Percentiles rank a stretch among this genome's conserved stretches.
Evolutionary conservation across 2,797 vertebrate genomes (phyloP).

Genomic region (Neopelma chrysocephalum): DNA sequence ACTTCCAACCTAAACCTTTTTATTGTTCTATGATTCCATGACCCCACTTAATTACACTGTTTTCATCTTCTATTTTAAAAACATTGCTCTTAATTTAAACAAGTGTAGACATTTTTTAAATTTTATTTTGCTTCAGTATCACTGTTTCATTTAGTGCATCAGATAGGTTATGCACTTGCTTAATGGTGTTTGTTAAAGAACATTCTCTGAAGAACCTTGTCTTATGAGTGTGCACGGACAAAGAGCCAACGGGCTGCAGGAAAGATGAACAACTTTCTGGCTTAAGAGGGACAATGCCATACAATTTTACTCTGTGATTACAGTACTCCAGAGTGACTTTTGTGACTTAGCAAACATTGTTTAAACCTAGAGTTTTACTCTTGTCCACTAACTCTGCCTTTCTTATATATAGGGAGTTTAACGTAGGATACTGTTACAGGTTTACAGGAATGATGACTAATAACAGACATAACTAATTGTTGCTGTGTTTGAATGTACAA

Average conservation of each 20-base stretch:
- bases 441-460: background rate
- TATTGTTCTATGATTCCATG: background rate
- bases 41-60: background rate
- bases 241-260: background rate
- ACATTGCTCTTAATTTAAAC: background rate
- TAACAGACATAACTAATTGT: background rate
- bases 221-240: background rate
- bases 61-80: background rate
- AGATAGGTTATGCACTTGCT: background rate
- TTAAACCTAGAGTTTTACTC: background rate
- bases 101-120: background rate
- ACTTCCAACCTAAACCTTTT: background rate
- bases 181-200: background rate
- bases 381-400: background rate
- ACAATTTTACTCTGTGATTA: background rate
- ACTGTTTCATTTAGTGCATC: background rate
- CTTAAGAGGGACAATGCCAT: background rate
- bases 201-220: background rate
- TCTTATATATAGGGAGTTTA: background rate
- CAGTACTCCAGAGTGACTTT: background rate
- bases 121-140: background rate
- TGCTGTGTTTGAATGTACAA: background rate
- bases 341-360: background rate
- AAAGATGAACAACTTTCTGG: background rate
- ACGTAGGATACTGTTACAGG: background rate